Evolutionary conservation across 2,113 vertebrate genomes (phyloP), one percentile per base, ranked within the genome.

Genomic region (Xerus inauris): DNA sequence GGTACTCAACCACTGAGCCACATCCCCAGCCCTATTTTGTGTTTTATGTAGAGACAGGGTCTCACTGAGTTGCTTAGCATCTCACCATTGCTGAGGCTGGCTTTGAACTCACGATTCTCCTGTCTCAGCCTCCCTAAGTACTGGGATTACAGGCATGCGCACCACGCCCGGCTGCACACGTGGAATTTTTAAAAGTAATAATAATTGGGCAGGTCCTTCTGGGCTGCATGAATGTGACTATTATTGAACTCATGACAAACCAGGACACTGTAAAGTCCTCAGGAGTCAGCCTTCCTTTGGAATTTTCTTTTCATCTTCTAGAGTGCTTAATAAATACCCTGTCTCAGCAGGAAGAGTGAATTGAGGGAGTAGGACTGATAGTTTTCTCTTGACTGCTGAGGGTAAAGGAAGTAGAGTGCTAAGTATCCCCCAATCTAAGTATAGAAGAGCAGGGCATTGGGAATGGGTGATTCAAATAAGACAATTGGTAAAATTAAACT

Each of bases 401-500:
- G 9, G 57, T 73, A 89, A 75, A 91, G 67, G 57, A 89, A 54
- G 26, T 91, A 14, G 6, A 62, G 73, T 62, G 40, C 38, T 40
- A 67, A 30, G 42, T 40, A 47, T 6, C 11, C 47, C 32, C 38
- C 20, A 14, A 6, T 19, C 16, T 26, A 8, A 81, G 40, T 69
- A 42, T 8, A 79, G 77, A 96, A 91, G 47, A 93, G 32, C 65
- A 67, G 76, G 14, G 17, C 20, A 54, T 22, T 77, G 85, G 79
- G 85, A 76, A 92, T 76, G 45, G 3, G 54, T 67, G 72, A 71
- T 77, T 91, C 72, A 94, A 7, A 40, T 73, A 62, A 73, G 22
- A 77, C n/a, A 54, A 26, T 2, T 87, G 57, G 80, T 94, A 79
- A 73, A 90, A 85, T 73, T 49, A 94, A 89, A 94, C n/a, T 69